A percentile compares a stretch with the other conserved stretches of the same genome.
Evolutionary conservation across 2,888 invertebrate species (phyloP).

Genomic region (Watsonalla binaria): DNA sequence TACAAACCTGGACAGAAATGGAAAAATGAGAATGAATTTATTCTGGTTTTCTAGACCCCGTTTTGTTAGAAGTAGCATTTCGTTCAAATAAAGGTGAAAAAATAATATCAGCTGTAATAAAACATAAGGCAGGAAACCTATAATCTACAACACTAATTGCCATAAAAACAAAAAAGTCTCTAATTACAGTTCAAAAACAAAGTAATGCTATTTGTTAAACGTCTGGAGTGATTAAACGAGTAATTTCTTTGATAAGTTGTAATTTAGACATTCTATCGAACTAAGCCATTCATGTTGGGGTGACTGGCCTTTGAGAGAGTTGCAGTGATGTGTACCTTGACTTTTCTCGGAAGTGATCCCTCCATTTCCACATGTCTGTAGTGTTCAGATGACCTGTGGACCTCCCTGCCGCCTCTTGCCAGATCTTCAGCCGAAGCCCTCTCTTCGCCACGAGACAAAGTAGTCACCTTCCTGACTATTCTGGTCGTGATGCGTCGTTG

Average conservation of each 20-base stretch:
- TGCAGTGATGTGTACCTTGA: constrained; percentile 79
- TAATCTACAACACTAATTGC: not conserved
- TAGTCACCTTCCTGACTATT: constrained; percentile 92
- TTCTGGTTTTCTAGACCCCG: too few species aligned
- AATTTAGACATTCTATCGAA: not conserved
- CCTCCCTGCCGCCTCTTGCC: constrained; percentile 78
- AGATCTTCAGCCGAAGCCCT: constrained; percentile 85
- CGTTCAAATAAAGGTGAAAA: too few species aligned
- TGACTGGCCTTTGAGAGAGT: not conserved
- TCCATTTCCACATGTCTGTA: constrained; percentile 79
- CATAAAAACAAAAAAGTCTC: not conserved
- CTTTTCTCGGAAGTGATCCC: constrained; percentile 83
- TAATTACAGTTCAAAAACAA: not conserved
- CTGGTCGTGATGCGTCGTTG: constrained; percentile 90
- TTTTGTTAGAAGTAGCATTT: too few species aligned
- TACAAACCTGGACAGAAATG: too few species aligned
- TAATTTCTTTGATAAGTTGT: not conserved
- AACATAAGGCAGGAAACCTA: not conserved
- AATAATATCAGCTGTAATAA: too few species aligned
- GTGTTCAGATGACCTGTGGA: constrained; percentile 77
- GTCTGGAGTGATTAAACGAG: not conserved
- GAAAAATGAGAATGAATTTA: too few species aligned
- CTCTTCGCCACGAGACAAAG: constrained; percentile 91
- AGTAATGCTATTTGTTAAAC: not conserved
- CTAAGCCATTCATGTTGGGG: not conserved